Evolutionary conservation across 92 coral and sea anemone genomes (phyloP).

Genomic region (Parazoanthus darwini): DNA sequence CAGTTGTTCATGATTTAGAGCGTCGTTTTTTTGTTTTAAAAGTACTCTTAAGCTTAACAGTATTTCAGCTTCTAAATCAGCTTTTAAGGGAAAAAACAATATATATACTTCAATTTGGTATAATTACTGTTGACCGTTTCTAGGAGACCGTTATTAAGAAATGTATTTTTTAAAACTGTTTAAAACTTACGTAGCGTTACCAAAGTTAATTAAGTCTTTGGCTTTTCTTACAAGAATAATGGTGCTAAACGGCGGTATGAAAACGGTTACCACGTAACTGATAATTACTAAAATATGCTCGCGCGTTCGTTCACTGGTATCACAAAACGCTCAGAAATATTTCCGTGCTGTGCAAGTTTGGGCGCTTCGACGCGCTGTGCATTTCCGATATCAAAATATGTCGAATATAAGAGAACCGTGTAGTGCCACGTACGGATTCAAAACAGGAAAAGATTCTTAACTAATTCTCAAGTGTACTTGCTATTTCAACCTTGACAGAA

Average conservation of each 20-base stretch:
- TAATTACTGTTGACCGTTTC: no score
- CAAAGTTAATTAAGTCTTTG: neutral
- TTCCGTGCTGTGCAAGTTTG: neutral
- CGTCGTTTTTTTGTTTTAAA: neutral
- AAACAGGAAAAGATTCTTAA: neutral
- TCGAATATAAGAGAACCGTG: neutral
- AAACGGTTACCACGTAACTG: neutral
- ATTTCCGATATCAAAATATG: neutral
- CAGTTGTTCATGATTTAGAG: no score
- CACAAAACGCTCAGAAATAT: neutral
- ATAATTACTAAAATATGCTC: no score
- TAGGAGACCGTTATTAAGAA: neutral
- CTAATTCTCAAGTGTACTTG: slow-evolving; percentile 20
- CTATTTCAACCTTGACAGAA: slow-evolving; percentile 25
- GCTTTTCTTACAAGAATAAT: neutral
- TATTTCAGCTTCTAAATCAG: neutral
- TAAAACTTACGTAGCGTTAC: neutral
- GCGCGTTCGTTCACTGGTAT: neutral
- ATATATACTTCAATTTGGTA: no score
- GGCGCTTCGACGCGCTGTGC: neutral
- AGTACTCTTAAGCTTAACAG: neutral
- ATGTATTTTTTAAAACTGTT: no score
- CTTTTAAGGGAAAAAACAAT: no score
- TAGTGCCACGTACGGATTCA: slow-evolving; percentile 17
- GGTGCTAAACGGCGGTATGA: neutral